Base-by-base conservation (phyloP, 92 coral and sea anemone genomes). In the Micromussa lordhowensis region DNA sequence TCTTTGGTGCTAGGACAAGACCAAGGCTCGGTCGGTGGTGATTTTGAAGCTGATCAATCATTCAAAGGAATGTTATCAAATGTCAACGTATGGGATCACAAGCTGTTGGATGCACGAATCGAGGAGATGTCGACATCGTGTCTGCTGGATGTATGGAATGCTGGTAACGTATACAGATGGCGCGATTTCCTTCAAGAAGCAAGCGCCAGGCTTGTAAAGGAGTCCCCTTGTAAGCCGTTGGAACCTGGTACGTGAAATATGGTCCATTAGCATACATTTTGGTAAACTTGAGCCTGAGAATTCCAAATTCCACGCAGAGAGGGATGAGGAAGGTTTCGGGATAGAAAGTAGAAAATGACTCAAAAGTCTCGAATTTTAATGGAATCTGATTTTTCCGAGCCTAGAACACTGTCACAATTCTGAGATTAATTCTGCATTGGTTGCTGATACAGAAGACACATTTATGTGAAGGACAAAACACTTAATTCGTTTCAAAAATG, bases 121-220 rank as follows among this genome's bases (percentile, higher is more conserved):
- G 29, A 61, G 29, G 68, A 66, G 34, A 66, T 66, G 71, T 66
- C 71, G 26, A 66, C 16, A 1, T 26, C 71, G 12, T 66, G 71
- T 18, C 32, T 66, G 28, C 17, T 66, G 13, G 71, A 66, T 28
- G 71, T 26, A 26, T 66, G 32, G 32, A 66, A 66, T 28, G 71
- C 71, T 66, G 71, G 71, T 2, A 66, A 66, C 34, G 71, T 66
- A 66, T 66, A 66, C 71, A 66, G 29, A n/a, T 66, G 71, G 34
- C 71, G 68, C 12, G 5, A 18, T 24, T 61, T 61, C 14, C 29
- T 61, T 11, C 14, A 15, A 26, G 29, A 61, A 24, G n/a, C 68
- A 61, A 61, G 18, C 68, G n/a, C n/a, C n/a, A 61, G 68, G 26
- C 68, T 24, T 61, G 28, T 61, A 24, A 61, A 24, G 6, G 29